These are phyloP conservation scores for Probaryconus sp. DNA, from an alignment of 1,140 invertebrate species.

Conservation along the genomic window DNA sequence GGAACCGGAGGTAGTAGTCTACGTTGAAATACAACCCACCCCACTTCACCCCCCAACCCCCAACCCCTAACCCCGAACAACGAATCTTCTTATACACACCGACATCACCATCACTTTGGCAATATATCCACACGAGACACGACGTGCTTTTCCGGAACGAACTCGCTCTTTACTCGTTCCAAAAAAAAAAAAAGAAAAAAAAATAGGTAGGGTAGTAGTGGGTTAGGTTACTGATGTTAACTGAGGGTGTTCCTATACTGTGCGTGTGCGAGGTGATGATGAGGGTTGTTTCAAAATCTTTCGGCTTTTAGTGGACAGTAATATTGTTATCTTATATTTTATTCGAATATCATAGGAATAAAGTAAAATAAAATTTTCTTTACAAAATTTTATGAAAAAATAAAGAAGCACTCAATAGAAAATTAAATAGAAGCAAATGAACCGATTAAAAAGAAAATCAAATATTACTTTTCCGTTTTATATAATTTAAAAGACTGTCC, in stretches of 20 bases:
- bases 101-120: constrained; percentile 46
- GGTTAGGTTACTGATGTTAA: constrained; percentile 33
- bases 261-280: not conserved
- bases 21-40: constrained; percentile 39
- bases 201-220: constrained; percentile 3
- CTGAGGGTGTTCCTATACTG: constrained; percentile 13
- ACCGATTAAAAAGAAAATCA: too few species aligned
- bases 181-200: constrained; percentile 12
- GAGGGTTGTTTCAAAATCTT: not conserved
- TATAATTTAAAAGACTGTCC: too few species aligned
- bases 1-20: constrained; percentile 45
- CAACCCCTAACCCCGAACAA: constrained; percentile 8
- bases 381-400: too few species aligned
- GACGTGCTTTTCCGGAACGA: constrained; percentile 70
- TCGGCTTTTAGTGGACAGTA: too few species aligned
- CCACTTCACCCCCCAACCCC: too few species aligned
- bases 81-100: constrained; percentile 56
- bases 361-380: too few species aligned
- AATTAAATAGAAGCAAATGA: too few species aligned
- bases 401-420: too few species aligned
- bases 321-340: too few species aligned
- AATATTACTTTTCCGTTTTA: too few species aligned
- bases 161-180: constrained; percentile 11
- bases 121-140: constrained; percentile 67
- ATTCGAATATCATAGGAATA: too few species aligned